Evolutionary conservation across 2,797 vertebrate genomes (phyloP).

Genomic region (Chelonia mydas): DNA sequence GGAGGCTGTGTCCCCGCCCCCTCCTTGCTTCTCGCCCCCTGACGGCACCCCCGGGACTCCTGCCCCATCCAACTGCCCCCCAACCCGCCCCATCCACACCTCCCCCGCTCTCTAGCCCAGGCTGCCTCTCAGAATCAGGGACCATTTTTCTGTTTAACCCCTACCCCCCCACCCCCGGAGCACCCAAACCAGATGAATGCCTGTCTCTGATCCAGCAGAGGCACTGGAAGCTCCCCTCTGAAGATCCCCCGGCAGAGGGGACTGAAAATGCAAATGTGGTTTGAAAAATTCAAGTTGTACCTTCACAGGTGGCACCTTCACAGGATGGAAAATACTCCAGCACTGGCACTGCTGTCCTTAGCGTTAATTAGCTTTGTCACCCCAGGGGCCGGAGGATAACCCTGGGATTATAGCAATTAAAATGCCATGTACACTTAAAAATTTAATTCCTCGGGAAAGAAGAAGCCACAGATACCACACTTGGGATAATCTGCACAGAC

Average conservation of each 20-base stretch:
- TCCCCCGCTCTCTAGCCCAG: not conserved
- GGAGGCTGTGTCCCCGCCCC: too few species aligned
- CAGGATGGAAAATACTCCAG: not conserved
- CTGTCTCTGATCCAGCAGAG: not conserved
- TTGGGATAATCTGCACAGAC: not conserved
- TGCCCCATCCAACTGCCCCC: too few species aligned
- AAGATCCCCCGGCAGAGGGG: not conserved
- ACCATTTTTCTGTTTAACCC: not conserved
- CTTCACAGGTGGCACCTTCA: not conserved
- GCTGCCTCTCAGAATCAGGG: not conserved
- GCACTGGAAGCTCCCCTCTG: not conserved
- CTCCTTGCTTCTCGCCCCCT: too few species aligned
- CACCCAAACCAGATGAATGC: not conserved
- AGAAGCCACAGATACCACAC: not conserved
- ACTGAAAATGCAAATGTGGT: not conserved
- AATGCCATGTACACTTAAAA: not conserved
- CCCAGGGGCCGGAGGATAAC: not conserved
- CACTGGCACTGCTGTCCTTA: not conserved
- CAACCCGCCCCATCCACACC: too few species aligned
- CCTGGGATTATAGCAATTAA: not conserved
- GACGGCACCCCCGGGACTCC: too few species aligned
- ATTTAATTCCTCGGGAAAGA: not conserved
- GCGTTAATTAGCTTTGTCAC: not conserved
- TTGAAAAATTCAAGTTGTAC: not conserved
- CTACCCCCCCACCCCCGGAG: too few species aligned